Conservation (phyloP, 2,888 invertebrate genomes). For the Agrotis segetum region DNA sequence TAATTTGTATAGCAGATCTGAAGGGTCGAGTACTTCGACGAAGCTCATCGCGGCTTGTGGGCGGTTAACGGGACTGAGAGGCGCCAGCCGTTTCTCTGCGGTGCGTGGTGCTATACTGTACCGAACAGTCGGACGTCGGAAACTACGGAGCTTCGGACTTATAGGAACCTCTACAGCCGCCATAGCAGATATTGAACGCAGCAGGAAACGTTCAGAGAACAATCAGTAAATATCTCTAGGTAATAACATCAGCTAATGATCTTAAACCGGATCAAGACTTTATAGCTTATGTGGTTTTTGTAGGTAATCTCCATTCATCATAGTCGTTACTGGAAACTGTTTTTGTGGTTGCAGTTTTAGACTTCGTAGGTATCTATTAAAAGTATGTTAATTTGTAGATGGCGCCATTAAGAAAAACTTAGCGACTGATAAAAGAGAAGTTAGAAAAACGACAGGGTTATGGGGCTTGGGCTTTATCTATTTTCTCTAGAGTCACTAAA, state of each 20-base stretch:
- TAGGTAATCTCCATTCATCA: conserved; percentile 42
- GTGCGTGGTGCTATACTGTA: conserved; percentile 69
- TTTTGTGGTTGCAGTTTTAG: conserved; percentile 23
- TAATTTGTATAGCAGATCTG: conserved; percentile 71
- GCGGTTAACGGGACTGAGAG: conserved; percentile 81
- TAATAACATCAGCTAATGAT: conserved; percentile 56
- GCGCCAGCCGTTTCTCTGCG: conserved; percentile 70
- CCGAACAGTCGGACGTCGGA: conserved; percentile 55
- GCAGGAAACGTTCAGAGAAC: conserved; percentile 58
- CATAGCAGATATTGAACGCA: conserved; percentile 58
- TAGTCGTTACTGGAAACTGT: conserved; percentile 12
- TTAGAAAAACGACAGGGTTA: neutral
- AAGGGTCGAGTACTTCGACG: conserved; percentile 71
- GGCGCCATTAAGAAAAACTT: neutral
- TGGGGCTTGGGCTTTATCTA: neutral
- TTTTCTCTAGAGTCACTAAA: neutral
- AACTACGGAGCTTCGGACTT: conserved; percentile 51
- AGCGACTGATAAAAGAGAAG: no score
- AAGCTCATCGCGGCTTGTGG: conserved; percentile 73
- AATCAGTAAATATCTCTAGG: conserved; percentile 54
- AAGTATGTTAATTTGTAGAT: conserved; percentile 3
- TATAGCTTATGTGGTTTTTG: conserved; percentile 35
- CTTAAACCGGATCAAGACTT: conserved; percentile 35
- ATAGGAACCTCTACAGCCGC: conserved; percentile 47
- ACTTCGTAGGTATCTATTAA: conserved; percentile 7